phyloP scores from a whole-genome alignment of 1,140 invertebrate genomes.

The Drosophila sulfurigaster region DNA sequence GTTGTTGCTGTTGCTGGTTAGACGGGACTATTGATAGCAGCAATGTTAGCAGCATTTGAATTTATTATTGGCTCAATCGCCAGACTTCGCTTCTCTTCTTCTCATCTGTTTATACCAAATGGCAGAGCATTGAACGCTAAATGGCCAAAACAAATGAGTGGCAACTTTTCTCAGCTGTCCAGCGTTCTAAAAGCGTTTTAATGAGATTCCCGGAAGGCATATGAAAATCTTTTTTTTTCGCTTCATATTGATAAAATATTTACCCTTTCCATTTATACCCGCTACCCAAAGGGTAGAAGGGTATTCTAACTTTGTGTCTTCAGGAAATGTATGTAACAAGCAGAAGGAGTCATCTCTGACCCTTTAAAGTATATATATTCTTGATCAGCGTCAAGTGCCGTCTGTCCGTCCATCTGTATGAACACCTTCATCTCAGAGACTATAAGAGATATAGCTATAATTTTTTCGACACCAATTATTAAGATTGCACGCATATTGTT shows the following conservation, averaged over 20 bases:
- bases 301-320: too few species aligned
- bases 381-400: too few species aligned
- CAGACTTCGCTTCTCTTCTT: conserved; percentile 30
- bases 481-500: too few species aligned
- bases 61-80: conserved; percentile 52
- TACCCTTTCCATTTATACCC: neutral
- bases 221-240: neutral
- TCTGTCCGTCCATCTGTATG: too few species aligned
- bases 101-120: conserved; percentile 41
- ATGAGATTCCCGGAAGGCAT: conserved; percentile 34
- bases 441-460: too few species aligned
- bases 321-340: too few species aligned
- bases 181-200: conserved; percentile 22
- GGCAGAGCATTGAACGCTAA: conserved; percentile 51
- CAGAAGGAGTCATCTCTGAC: too few species aligned
- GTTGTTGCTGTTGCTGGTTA: conserved; percentile 43
- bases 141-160: conserved; percentile 52
- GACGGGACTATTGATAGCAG: conserved; percentile 71
- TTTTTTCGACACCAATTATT: too few species aligned
- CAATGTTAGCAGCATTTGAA: conserved; percentile 66
- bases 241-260: conserved; percentile 1
- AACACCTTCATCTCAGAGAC: too few species aligned
- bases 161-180: conserved; percentile 38
- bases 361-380: too few species aligned
- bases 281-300: too few species aligned